Base-by-base conservation (phyloP, 2,888 invertebrate species). In the Drosophila percnosoma region DNA sequence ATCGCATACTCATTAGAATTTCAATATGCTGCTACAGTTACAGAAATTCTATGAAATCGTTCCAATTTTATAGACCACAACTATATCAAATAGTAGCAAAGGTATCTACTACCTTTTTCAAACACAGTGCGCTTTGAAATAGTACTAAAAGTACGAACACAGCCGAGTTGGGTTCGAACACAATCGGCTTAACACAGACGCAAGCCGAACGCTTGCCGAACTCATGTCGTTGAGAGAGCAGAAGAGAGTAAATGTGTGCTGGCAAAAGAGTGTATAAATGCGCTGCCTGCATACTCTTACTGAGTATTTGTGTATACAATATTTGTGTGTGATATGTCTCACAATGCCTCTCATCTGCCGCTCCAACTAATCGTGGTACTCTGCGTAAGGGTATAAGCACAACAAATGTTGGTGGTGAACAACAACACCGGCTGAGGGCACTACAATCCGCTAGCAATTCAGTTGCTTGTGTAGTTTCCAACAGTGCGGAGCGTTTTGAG, bases 401-500 rank as follows among this genome's bases (percentile, higher is more conserved):
- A 71, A 63, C 57, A 45, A 61, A 27, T 31, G 61, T 27, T 48
- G 38, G 24, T 76, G 73, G 48, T 51, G 59, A 58, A 54, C 58
- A 59, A n/a, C 67, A 61, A 45, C 45, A 63, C 65, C 68, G 79
- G 57, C 77, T 48, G 59, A 57, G 27, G 52, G 55, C 36, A 54
- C 42, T 38, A 49, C 31, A 34, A 45, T 34, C 57, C 49, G 72
- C 61, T 15, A 27, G 72, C 66, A n/a, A 36, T 57, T 87, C 71
- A 89, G 83, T 90, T 69, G 55, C 60, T 75, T 71, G 59, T 78
- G 80, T 73, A 67, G 77, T 75, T 80, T 75, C 79, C 72, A 82
- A 63, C 63, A 45, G 78, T 82, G 74, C 72, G 75, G 90, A 81
- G 62, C 64, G 67, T 58, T 10, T 65, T 48, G 51, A 53, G 61